A percentile compares a stretch with the other conserved stretches of the same genome.
Conservation (phyloP, 2,888 invertebrate genomes). For the Mantis religiosa region DNA sequence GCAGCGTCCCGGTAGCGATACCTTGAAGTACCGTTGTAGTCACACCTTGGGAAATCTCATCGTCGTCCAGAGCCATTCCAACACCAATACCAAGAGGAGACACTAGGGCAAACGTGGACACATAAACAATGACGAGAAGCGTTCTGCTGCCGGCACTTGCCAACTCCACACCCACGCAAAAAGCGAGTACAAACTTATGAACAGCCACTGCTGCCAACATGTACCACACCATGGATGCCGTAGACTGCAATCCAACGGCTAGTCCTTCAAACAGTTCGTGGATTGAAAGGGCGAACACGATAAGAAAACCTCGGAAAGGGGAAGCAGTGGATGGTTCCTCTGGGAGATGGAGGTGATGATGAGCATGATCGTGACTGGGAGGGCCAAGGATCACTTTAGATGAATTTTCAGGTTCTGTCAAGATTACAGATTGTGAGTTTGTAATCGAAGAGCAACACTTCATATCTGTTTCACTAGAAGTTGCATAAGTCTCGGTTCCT, state of each 20-base stretch:
- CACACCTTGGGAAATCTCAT: slow-evolving; percentile 51
- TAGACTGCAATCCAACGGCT: slow-evolving; percentile 72
- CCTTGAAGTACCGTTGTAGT: slow-evolving; percentile 62
- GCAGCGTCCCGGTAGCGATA: slow-evolving; percentile 84
- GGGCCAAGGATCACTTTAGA: background rate
- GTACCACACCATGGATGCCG: slow-evolving; percentile 61
- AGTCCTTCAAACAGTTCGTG: slow-evolving; percentile 85
- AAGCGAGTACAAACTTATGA: slow-evolving; percentile 82
- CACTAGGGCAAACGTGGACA: slow-evolving; percentile 72
- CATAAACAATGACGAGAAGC: slow-evolving; percentile 59
- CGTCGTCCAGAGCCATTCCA: slow-evolving; percentile 61
- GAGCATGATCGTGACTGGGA: background rate
- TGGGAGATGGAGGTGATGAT: background rate
- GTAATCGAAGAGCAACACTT: background rate
- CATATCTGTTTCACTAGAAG: background rate
- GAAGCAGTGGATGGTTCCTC: background rate
- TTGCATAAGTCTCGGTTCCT: background rate
- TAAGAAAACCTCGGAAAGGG: slow-evolving; percentile 56
- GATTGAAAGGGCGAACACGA: slow-evolving; percentile 77
- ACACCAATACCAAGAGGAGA: slow-evolving; percentile 69
- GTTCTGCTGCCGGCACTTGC: slow-evolving; percentile 65
- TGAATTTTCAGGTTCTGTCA: background rate
- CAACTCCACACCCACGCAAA: slow-evolving; percentile 82
- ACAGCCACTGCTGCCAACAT: slow-evolving; percentile 81
- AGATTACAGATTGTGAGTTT: background rate